phyloP scores from a whole-genome alignment of 2,888 invertebrate genomes.

The Branchellion lobata region DNA sequence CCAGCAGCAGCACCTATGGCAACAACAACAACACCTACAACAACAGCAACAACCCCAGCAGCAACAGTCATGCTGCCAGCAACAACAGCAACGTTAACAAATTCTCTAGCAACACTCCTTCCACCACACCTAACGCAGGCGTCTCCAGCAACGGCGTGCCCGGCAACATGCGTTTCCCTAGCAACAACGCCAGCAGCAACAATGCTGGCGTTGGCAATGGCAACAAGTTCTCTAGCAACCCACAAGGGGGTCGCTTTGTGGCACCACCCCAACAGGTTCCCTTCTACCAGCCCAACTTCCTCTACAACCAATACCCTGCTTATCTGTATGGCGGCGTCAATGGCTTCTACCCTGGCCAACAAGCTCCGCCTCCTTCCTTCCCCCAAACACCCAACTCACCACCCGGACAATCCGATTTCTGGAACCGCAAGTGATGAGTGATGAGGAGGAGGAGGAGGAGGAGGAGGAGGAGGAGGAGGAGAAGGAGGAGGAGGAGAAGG shows the following conservation, averaged over 20 bases:
- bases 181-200: not conserved
- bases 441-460: no score
- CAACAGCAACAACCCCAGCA: not conserved
- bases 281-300: not conserved
- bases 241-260: not conserved
- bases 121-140: not conserved
- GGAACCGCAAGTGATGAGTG: not conserved
- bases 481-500: no score
- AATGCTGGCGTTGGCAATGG: not conserved
- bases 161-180: not conserved
- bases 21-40: slow-evolving; percentile 6
- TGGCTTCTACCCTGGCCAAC: not conserved
- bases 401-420: not conserved
- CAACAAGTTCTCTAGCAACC: not conserved
- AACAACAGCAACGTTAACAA: slow-evolving; percentile 12
- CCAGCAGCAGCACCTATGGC: not conserved
- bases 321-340: slow-evolving; percentile 9
- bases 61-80: not conserved
- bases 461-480: no score
- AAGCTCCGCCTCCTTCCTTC: not conserved
- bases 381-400: no score
- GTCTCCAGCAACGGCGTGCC: not conserved
- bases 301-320: slow-evolving; percentile 13
- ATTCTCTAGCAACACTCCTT: not conserved
- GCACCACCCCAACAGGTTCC: not conserved